phyloP scores from a whole-genome alignment of 1,140 invertebrate species.

The Phymorhynchus buccinoides region DNA sequence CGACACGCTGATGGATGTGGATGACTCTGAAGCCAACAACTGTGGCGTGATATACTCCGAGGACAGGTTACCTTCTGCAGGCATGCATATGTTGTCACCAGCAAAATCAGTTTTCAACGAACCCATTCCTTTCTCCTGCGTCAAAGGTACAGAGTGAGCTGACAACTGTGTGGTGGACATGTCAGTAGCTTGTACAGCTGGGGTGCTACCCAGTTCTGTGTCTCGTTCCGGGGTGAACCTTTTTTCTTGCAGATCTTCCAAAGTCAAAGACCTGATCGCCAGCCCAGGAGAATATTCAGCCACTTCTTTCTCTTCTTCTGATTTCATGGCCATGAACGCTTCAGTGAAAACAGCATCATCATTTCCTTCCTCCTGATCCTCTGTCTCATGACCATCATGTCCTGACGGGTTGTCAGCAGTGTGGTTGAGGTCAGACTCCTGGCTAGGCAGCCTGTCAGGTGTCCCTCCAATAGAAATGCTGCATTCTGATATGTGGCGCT shows the following conservation, averaged over 20 bases:
- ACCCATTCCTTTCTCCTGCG: not conserved
- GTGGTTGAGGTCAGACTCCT: not conserved
- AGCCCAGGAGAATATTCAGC: constrained; percentile 37
- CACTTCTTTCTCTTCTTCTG: constrained; percentile 30
- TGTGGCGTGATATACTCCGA: constrained; percentile 11
- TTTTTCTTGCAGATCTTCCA: constrained; percentile 42
- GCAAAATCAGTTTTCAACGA: not conserved
- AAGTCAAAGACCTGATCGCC: constrained; percentile 34
- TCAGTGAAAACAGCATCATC: constrained; percentile 6
- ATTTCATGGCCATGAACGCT: not conserved
- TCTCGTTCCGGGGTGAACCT: constrained; percentile 22
- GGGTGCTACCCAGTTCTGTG: not conserved
- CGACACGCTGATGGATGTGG: not conserved
- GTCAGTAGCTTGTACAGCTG: not conserved
- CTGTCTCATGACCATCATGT: not conserved
- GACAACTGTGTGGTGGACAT: not conserved
- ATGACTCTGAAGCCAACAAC: not conserved
- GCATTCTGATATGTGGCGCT: constrained; percentile 31
- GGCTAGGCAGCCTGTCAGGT: not conserved
- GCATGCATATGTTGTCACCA: not conserved
- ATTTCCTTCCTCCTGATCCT: not conserved
- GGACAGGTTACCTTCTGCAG: not conserved
- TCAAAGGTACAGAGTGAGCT: not conserved
- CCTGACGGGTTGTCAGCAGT: not conserved
- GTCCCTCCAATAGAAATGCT: not conserved